Conservation (phyloP, 2,888 invertebrate species). For the Amiota minor region DNA sequence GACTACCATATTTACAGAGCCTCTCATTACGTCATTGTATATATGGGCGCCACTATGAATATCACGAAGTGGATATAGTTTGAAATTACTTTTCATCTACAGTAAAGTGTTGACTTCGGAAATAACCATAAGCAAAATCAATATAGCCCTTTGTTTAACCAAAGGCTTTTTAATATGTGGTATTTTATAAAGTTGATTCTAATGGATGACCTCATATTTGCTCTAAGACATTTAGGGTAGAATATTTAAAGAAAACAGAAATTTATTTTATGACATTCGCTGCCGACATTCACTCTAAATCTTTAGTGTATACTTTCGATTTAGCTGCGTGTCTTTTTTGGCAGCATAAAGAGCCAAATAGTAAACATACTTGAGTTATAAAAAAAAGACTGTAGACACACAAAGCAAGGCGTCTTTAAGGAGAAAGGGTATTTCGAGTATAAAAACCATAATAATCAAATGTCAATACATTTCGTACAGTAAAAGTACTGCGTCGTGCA, state of each 20-base stretch:
- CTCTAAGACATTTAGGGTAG: conserved; percentile 30
- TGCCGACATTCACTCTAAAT: not conserved
- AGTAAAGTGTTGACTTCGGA: too few relatives aligned
- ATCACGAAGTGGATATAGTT: too few relatives aligned
- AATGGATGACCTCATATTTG: conserved; percentile 73
- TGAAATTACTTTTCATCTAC: too few relatives aligned
- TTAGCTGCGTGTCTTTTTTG: conserved; percentile 49
- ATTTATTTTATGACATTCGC: conserved; percentile 21
- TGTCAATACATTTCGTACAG: conserved; percentile 63
- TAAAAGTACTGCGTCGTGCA: conserved; percentile 25
- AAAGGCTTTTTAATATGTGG: conserved; percentile 57
- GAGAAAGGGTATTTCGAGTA: conserved; percentile 39
- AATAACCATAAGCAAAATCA: too few relatives aligned
- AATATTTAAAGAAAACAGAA: conserved; percentile 23
- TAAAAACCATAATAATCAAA: conserved; percentile 69
- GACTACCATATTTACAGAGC: too few relatives aligned
- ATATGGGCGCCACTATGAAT: too few relatives aligned
- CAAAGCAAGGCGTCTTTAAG: conserved; percentile 57
- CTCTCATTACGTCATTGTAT: too few relatives aligned
- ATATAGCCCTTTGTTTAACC: conserved; percentile 54
- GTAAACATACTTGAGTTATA: conserved; percentile 74
- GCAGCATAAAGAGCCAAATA: conserved; percentile 73
- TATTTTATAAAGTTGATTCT: conserved; percentile 51
- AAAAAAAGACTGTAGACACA: conserved; percentile 70
- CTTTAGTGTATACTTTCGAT: conserved; percentile 26